phyloP scores from a whole-genome alignment of 2,888 invertebrate species.

The Conus canariensis region DNA sequence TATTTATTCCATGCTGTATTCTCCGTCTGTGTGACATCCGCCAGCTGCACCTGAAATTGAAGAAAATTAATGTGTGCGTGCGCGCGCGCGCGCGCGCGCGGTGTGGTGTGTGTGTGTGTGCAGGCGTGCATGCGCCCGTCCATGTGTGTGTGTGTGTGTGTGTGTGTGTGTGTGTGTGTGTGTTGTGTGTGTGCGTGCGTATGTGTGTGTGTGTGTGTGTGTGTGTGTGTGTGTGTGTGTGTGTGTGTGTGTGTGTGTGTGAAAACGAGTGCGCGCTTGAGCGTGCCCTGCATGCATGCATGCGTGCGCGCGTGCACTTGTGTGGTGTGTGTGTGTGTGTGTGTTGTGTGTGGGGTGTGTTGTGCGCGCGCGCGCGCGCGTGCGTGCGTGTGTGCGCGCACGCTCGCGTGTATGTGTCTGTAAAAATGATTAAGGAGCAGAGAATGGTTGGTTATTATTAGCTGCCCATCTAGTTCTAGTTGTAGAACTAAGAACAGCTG shows the following conservation, averaged over 20 bases:
- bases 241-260: too few species aligned
- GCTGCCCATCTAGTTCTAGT: too few species aligned
- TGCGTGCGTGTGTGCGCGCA: not conserved
- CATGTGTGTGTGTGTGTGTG: not conserved
- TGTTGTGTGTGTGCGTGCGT: not conserved
- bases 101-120: not conserved
- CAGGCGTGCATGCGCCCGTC: not conserved
- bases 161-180: not conserved
- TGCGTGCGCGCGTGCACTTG: not conserved
- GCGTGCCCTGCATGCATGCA: too few species aligned
- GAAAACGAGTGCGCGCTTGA: too few species aligned
- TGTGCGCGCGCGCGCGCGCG: not conserved
- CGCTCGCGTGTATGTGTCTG: not conserved
- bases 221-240: conserved; percentile 6
- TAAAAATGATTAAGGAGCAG: too few species aligned
- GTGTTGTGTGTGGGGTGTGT: too few species aligned
- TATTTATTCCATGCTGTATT: too few species aligned
- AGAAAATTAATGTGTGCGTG: not conserved
- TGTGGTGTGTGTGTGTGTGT: conserved; percentile 1
- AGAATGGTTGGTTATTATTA: too few species aligned
- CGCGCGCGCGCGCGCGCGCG: not conserved
- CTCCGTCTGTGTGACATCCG: too few species aligned
- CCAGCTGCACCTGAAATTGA: not conserved
- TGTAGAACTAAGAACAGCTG: too few species aligned
- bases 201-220: too few species aligned